Evolutionary conservation across 2,888 invertebrate species (phyloP).

Genomic region (Augochlorella aurata): DNA sequence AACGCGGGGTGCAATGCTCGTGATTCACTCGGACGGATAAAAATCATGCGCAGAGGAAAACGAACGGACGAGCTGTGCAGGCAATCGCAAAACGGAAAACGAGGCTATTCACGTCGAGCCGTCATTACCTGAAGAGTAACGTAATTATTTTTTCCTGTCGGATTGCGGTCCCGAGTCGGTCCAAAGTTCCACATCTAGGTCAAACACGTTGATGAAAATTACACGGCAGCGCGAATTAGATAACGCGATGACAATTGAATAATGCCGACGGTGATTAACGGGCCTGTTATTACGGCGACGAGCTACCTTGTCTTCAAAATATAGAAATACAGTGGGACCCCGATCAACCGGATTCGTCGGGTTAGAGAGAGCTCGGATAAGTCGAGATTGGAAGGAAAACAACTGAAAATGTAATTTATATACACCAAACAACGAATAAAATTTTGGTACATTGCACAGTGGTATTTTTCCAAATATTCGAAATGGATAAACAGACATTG

Average conservation of each 20-base stretch:
- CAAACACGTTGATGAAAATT: constrained; percentile 37
- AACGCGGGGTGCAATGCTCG: background rate
- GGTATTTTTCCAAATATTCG: no score
- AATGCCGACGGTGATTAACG: constrained; percentile 26
- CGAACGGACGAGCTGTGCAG: background rate
- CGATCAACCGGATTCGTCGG: no score
- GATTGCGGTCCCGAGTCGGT: background rate
- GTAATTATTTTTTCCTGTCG: constrained; percentile 2
- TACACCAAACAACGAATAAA: no score
- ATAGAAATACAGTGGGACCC: background rate
- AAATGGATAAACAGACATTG: no score
- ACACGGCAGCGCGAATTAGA: constrained; percentile 12
- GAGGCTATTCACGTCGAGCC: background rate
- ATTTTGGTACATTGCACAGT: no score
- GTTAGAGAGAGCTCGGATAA: no score
- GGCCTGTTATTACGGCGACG: background rate
- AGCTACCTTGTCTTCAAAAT: background rate
- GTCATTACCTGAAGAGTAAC: constrained; percentile 5
- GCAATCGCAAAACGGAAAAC: constrained; percentile 15
- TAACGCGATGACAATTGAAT: constrained; percentile 38
- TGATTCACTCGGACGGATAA: constrained; percentile 21
- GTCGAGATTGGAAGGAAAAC: no score
- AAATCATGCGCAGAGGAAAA: background rate
- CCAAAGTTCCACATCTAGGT: constrained; percentile 41
- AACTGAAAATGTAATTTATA: no score